A percentile compares a stretch with the other conserved stretches of the same genome.
Evolutionary conservation across 2,888 invertebrate genomes (phyloP).

Genomic region (Dasysyrphus albostriatus): DNA sequence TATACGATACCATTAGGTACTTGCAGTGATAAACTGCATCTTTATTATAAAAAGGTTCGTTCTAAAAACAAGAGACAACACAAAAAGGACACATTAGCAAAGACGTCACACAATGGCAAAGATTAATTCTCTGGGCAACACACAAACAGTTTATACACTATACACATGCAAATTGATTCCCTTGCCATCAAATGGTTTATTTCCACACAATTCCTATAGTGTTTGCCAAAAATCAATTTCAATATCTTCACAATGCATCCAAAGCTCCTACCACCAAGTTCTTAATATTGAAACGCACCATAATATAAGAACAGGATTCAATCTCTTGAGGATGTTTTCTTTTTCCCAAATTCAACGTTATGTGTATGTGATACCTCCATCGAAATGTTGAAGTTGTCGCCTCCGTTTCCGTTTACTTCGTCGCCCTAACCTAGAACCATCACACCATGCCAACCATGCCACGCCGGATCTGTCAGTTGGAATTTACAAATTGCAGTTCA

Average conservation of each 20-base stretch:
- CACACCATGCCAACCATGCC: not conserved
- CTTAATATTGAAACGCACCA: conserved; percentile 6
- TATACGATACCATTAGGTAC: no score
- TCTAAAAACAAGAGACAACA: not conserved
- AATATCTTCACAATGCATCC: conserved; percentile 15
- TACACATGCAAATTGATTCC: conserved; percentile 29
- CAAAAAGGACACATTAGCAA: not conserved
- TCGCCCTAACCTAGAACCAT: no score
- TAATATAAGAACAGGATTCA: conserved; percentile 11
- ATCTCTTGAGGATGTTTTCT: conserved; percentile 23
- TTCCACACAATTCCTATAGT: not conserved
- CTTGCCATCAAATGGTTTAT: conserved; percentile 1
- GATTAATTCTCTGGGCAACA: not conserved
- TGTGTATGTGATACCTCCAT: not conserved
- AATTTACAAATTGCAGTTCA: conserved; percentile 55
- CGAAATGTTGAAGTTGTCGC: conserved; percentile 2
- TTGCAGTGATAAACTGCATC: conserved; percentile 5
- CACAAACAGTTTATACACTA: not conserved
- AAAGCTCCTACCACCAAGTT: not conserved
- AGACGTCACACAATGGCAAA: not conserved
- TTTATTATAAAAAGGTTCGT: not conserved
- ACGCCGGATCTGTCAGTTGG: not conserved
- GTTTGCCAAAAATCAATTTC: conserved; percentile 31
- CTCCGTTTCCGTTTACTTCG: not conserved
- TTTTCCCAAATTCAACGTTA: not conserved